Base-by-base conservation (phyloP, 2,113 vertebrate genomes). In the Guaruba guarouba region DNA sequence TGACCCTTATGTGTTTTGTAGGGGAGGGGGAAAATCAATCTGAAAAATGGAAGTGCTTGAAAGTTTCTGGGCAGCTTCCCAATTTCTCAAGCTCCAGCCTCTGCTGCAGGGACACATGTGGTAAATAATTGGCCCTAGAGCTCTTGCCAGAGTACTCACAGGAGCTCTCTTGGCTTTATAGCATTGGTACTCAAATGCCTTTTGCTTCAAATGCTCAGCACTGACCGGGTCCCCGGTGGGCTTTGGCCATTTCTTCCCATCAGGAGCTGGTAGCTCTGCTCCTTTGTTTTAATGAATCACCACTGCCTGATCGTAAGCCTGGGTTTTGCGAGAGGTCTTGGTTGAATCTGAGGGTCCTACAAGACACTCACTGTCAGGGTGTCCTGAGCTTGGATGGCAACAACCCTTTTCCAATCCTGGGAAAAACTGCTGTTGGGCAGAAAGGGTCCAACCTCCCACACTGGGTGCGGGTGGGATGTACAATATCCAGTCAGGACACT, bases 21-120 rank as follows among this genome's bases (percentile, higher is more conserved):
- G 13, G 20, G 63, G 43, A 83, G 29, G 7, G 41, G 37, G 7
- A 5, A 90, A 82, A 91, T 87, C 70, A 64, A 44, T 87, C 48
- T 69, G 44, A 91, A 76, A 73, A 84, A 71, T 57, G 28, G 39
- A 82, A 95, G 62, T 25, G 24, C 86, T 96, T 90, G 78, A 67
- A 90, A 85, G 71, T 85, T 95, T 95, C 92, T 80, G 87, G 93
- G 90, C 90, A 90, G 43, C n/a, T 46, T 94, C 68, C 90, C 87
- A 95, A 13, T 59, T 95, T 85, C 75, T 66, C 67, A 74, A 69
- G 75, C 59, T 90, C 74, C 44, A 79, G 69, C 49, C 59, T 90
- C 46, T 77, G 62, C 87, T 90, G 10, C n/a, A 66, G 54, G 51
- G 75, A 94, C 57, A 81, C 3, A 4, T 19, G 20, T 71, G 64